Evolutionary conservation across 2,797 vertebrate genomes (phyloP).

Genomic region (Antrozous pallidus): DNA sequence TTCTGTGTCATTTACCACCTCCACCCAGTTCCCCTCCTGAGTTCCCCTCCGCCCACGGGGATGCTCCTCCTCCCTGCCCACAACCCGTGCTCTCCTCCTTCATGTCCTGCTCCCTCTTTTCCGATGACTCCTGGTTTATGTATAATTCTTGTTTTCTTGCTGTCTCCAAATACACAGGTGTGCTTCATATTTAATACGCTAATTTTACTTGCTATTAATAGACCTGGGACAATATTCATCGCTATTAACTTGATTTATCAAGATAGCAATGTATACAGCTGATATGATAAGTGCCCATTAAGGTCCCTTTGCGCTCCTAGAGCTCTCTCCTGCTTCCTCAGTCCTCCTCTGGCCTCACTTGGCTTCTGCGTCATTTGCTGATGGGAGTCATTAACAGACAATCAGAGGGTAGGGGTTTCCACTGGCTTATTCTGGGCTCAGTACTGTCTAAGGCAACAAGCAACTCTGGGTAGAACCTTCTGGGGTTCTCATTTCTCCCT

Average conservation of each 20-base stretch:
- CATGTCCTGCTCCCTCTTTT: neutral
- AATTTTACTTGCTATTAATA: neutral
- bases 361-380: neutral
- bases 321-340: neutral
- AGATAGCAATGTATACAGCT: neutral
- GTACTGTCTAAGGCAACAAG: neutral
- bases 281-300: neutral
- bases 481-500: neutral
- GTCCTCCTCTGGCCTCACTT: neutral
- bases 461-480: neutral
- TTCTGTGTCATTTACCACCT: neutral
- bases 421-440: neutral
- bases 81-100: neutral
- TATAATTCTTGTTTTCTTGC: neutral
- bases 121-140: neutral
- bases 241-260: neutral
- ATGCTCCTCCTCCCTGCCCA: neutral
- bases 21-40: neutral
- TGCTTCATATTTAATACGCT: neutral
- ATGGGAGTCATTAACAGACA: neutral
- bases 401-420: neutral
- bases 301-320: neutral
- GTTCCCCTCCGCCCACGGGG: neutral
- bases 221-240: neutral
- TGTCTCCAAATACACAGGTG: neutral